These are phyloP conservation scores for Amphimallon solstitiale DNA, from an alignment of 2,888 invertebrate species.

Conservation along the genomic window DNA sequence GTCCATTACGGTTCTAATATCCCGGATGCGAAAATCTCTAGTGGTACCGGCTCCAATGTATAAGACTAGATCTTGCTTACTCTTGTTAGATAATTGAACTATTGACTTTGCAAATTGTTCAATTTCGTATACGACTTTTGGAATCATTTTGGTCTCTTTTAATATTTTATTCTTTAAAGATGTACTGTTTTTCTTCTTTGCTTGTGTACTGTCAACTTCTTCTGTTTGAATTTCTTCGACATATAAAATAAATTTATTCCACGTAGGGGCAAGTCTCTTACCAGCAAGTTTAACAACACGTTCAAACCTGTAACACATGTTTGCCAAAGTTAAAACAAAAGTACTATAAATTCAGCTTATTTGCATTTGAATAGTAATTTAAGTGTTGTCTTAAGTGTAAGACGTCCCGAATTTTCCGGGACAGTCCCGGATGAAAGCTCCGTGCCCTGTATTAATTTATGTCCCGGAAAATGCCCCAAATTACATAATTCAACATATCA, in stretches of 20 bases:
- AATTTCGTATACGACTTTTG: slow-evolving; percentile 72
- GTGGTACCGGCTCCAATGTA: slow-evolving; percentile 72
- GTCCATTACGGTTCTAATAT: slow-evolving; percentile 46
- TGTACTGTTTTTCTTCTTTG: slow-evolving; percentile 56
- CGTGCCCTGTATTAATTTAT: too few relatives aligned
- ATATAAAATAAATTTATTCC: slow-evolving; percentile 69
- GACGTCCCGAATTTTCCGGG: too few relatives aligned
- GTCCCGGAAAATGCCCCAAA: too few relatives aligned
- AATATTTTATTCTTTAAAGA: slow-evolving; percentile 65
- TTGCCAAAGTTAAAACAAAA: too few relatives aligned
- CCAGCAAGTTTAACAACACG: slow-evolving; percentile 69
- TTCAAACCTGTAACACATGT: slow-evolving; percentile 64
- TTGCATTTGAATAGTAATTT: too few relatives aligned
- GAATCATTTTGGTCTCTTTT: slow-evolving; percentile 72
- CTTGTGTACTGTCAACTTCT: slow-evolving; percentile 49
- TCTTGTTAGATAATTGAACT: slow-evolving; percentile 69
- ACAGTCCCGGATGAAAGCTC: too few relatives aligned
- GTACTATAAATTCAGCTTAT: too few relatives aligned
- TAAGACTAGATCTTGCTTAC: slow-evolving; percentile 67
- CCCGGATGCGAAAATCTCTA: slow-evolving; percentile 72
- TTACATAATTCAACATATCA: too few relatives aligned
- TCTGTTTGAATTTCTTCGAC: slow-evolving; percentile 66
- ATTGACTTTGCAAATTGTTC: slow-evolving; percentile 72
- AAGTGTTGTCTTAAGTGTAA: too few relatives aligned
- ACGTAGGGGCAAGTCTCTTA: slow-evolving; percentile 67